These are phyloP conservation scores for Pseudorhiza aurosa DNA, from an alignment of 30 jellyfish, hydroid and myxozoan species.

Conservation along the genomic window DNA sequence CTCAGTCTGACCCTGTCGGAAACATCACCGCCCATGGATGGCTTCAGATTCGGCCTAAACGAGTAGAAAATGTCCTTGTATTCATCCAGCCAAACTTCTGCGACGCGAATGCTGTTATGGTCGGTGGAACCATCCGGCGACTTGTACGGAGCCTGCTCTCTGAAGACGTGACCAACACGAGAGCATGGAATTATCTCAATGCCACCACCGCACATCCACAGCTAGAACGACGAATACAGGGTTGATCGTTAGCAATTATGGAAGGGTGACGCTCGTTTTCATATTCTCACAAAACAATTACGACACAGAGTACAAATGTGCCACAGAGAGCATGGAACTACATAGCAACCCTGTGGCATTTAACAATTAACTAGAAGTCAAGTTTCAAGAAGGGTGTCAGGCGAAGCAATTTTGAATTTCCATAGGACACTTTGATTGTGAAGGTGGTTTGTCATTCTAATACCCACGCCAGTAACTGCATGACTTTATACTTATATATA, in stretches of 20 bases:
- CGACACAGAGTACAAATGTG: too few relatives aligned
- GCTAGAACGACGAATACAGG: slow-evolving; percentile 62
- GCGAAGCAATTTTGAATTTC: too few relatives aligned
- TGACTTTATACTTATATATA: too few relatives aligned
- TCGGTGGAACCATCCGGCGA: slow-evolving; percentile 96
- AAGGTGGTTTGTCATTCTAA: too few relatives aligned
- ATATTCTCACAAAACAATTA: too few relatives aligned
- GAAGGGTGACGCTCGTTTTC: too few relatives aligned
- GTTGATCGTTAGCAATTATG: neutral
- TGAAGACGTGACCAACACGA: slow-evolving; percentile 98
- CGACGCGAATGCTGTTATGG: slow-evolving; percentile 97
- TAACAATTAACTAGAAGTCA: too few relatives aligned
- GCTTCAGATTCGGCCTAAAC: slow-evolving; percentile 88
- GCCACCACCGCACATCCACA: slow-evolving; percentile 99
- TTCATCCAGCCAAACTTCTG: slow-evolving; percentile 99
- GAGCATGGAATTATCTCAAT: slow-evolving; percentile 97
- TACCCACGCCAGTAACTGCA: too few relatives aligned
- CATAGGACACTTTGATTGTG: too few relatives aligned
- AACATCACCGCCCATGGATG: slow-evolving; percentile 96
- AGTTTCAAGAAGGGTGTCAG: too few relatives aligned
- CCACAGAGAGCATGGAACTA: too few relatives aligned
- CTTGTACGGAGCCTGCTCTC: slow-evolving; percentile 97
- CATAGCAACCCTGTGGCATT: too few relatives aligned
- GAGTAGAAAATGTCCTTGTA: slow-evolving; percentile 93
- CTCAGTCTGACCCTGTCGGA: slow-evolving; percentile 78